Conservation (phyloP, 1,140 invertebrate species). For the Stenopsyche tienmushanensis region DNA sequence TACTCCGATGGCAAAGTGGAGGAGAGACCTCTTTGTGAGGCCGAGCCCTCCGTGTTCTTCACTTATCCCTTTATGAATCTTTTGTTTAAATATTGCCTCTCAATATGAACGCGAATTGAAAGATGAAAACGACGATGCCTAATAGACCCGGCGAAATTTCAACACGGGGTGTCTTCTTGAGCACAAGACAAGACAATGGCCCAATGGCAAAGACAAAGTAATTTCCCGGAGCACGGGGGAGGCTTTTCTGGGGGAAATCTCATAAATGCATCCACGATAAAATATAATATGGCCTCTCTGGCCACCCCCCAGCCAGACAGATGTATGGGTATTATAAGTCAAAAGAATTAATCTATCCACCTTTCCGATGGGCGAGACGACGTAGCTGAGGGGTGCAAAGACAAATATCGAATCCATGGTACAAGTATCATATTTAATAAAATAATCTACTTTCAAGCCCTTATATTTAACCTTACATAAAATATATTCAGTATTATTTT, state of each 20-base stretch:
- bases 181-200: conserved; percentile 12
- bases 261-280: conserved; percentile 40
- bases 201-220: conserved; percentile 38
- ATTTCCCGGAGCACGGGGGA: conserved; percentile 34
- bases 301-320: conserved; percentile 28
- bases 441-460: too few relatives aligned
- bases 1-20: too few relatives aligned
- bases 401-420: too few relatives aligned
- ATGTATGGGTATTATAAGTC: conserved; percentile 39
- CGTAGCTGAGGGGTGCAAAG: neutral
- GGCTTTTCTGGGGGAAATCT: conserved; percentile 37
- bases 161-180: neutral
- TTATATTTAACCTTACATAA: too few relatives aligned
- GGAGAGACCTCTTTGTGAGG: neutral
- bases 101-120: neutral
- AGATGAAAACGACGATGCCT: neutral
- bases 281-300: conserved; percentile 29
- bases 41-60: neutral
- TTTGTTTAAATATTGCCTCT: neutral
- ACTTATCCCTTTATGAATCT: neutral
- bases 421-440: too few relatives aligned
- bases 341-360: conserved; percentile 40
- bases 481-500: too few relatives aligned
- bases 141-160: neutral
- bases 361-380: neutral